These are phyloP conservation scores for Tenthredo notha DNA, from an alignment of 2,888 invertebrate genomes.

Conservation along the genomic window DNA sequence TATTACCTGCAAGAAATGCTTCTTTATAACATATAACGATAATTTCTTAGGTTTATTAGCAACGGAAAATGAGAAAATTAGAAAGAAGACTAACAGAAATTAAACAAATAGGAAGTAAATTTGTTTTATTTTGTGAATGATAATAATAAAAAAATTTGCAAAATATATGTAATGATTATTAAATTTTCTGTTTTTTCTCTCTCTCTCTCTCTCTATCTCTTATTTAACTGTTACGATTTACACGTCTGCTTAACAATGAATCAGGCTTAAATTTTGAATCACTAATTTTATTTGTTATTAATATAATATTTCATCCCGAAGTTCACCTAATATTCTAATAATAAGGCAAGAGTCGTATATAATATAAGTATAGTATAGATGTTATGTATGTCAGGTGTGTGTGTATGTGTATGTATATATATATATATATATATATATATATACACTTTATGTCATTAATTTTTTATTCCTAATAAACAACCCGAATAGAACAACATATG, in stretches of 20 bases:
- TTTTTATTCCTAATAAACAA: constrained; percentile 36
- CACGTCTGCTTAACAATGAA: constrained; percentile 16
- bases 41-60: background rate
- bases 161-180: constrained; percentile 43
- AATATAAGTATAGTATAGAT: constrained; percentile 1
- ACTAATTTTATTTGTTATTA: constrained; percentile 18
- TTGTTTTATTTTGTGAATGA: background rate
- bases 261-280: constrained; percentile 34
- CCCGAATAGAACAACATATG: constrained; percentile 9
- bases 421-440: background rate
- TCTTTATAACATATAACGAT: background rate
- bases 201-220: background rate
- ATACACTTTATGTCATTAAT: background rate
- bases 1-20: background rate
- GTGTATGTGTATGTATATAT: background rate
- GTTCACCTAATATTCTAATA: constrained; percentile 24
- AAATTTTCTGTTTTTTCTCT: constrained; percentile 12
- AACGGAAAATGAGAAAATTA: background rate
- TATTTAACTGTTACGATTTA: background rate
- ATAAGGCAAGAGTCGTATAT: constrained; percentile 47
- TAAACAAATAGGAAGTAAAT: background rate
- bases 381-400: background rate
- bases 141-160: constrained; percentile 15
- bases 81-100: background rate
- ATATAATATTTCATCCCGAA: background rate